Base-by-base conservation (phyloP, 2,797 vertebrate genomes). In the Geotrypetes seraphini region DNA sequence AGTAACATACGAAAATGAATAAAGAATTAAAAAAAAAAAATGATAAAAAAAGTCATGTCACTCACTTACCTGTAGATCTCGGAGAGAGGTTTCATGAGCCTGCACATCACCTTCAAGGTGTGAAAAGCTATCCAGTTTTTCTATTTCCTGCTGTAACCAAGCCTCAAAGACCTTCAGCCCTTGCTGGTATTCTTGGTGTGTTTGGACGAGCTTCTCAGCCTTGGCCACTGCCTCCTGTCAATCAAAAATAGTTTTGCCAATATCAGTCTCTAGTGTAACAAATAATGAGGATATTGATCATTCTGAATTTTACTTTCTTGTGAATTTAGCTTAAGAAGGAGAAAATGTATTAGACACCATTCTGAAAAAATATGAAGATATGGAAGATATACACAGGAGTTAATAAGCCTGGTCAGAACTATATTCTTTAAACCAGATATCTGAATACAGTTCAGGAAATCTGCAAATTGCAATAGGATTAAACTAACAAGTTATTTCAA, bases 181-280 rank as follows among this genome's bases (percentile, higher is more conserved):
- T 34, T 81, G 79, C 66, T 97, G 94, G 62, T 98, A 96, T 15
- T 91, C 88, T 60, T 94, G 87, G 47, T 99, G 96, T 35, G 89
- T 79, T 37, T 78, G 66, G 34, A 98, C 85, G 25, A 90, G 57
- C 38, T 83, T 86, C 70, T 96, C 94, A 22, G 79, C 83, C 56
- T 87, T 93, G 27, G 61, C 58, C 31, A 93, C 87, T 10, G 85
- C 76, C 47, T 86, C 87, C 95, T 99, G 20, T 15, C 31, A 32
- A 15, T 43, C 10, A 48, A 52, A 40, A 55, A 48, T 16, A 44
- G 39, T 17, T 29, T n/a, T 12, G 31, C 22, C 37, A 42, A 3
- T 9, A 9, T 11, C 20, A 7, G n/a, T 1, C 1, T 2, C 1
- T 2, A 1, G 10, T 10, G 3, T n/a, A 15, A 15, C 9, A 15